These are phyloP conservation scores for Metridium senile DNA, from an alignment of 92 coral and sea anemone genomes.

Conservation along the genomic window DNA sequence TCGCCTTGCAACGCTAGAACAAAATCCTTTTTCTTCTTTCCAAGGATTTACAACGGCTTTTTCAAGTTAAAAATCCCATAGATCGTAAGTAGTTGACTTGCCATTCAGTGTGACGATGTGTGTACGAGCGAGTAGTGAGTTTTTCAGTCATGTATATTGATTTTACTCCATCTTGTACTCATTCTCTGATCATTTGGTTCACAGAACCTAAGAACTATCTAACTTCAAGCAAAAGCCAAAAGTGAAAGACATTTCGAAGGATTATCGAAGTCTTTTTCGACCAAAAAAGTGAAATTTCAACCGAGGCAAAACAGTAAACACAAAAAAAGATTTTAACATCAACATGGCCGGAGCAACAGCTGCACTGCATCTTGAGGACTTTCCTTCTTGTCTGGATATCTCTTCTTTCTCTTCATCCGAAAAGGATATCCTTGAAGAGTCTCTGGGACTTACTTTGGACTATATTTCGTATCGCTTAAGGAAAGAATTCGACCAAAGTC, in stretches of 20 bases:
- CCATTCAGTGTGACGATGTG: background rate
- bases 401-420: conserved; percentile 72
- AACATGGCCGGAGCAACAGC: conserved; percentile 96
- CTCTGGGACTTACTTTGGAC: conserved; percentile 66
- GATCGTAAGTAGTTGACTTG: conserved; percentile 31
- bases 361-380: conserved; percentile 77
- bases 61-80: background rate
- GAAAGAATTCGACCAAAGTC: conserved; percentile 89
- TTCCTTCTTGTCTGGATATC: conserved; percentile 73
- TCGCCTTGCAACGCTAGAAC: conserved; percentile 34
- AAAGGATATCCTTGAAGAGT: conserved; percentile 60
- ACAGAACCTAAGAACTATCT: conserved; percentile 28
- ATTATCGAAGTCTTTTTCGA: conserved; percentile 11
- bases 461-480: conserved; percentile 91
- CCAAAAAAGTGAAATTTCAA: conserved; percentile 12
- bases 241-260: background rate
- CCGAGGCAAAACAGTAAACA: conserved; percentile 42
- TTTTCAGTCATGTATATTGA: conserved; percentile 12
- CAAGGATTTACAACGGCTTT: background rate
- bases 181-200: conserved; percentile 16
- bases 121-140: conserved; percentile 23
- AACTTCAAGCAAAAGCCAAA: conserved; percentile 3
- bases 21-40: background rate
- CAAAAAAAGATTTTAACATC: conserved; percentile 1
- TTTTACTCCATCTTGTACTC: conserved; percentile 32